A percentile compares a stretch with the other conserved stretches of the same genome.
Evolutionary conservation across 2,888 invertebrate genomes (phyloP).

Genomic region (Drosophila anceps): DNA sequence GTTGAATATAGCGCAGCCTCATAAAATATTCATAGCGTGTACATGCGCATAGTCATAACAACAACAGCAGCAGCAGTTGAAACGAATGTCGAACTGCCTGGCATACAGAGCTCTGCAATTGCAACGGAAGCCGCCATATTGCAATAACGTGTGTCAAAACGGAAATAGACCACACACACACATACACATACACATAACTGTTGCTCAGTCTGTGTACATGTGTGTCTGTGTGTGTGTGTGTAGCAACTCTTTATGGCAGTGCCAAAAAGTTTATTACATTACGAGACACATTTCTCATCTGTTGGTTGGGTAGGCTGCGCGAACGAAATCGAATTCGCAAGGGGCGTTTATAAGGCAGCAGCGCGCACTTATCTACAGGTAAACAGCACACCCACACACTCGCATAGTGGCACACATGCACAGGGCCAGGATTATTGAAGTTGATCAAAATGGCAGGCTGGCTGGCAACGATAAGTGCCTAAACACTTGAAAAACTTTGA

Average conservation of each 20-base stretch:
- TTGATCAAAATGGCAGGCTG: conserved; percentile 70
- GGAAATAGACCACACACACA: conserved; percentile 61
- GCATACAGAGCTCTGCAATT: conserved; percentile 49
- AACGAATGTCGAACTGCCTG: conserved; percentile 58
- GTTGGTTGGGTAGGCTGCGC: conserved; percentile 30
- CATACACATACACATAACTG: conserved; percentile 45
- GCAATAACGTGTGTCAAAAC: conserved; percentile 75
- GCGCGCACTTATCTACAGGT: conserved; percentile 70
- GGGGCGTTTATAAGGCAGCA: conserved; percentile 56
- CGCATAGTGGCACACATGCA: conserved; percentile 1
- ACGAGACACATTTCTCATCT: conserved; percentile 56
- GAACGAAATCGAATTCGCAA: conserved; percentile 72
- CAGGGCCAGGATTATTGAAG: conserved; percentile 69
- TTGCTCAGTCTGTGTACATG: conserved; percentile 41
- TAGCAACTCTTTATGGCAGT: conserved; percentile 65
- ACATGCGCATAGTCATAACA: conserved; percentile 54
- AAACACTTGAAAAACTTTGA: conserved; percentile 75
- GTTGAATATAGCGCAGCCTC: conserved; percentile 56
- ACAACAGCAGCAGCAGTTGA: conserved; percentile 24
- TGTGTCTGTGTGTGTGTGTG: conserved; percentile 19
- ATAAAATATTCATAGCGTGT: conserved; percentile 78
- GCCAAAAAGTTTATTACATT: conserved; percentile 70
- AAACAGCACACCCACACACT: conserved; percentile 40
- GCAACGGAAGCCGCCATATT: conserved; percentile 78
- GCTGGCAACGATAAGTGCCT: conserved; percentile 72